Conservation (phyloP, 2,113 vertebrate genomes). For the Bufo bufo region DNA sequence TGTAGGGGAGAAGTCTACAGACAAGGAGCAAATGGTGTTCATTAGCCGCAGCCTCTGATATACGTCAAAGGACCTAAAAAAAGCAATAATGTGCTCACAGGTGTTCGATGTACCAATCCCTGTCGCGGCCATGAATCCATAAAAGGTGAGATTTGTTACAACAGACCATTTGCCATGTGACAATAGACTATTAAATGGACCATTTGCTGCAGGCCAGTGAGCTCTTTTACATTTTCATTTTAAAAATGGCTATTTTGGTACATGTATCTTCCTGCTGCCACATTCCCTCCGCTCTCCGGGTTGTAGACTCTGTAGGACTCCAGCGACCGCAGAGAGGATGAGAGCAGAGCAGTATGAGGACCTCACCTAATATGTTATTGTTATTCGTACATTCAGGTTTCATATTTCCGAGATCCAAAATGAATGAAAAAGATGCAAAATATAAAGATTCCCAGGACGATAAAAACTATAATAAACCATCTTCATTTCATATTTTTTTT, state of each 20-base stretch:
- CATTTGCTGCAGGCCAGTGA: slow-evolving; percentile 45
- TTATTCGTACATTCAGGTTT: too few relatives aligned
- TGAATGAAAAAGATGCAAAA: neutral
- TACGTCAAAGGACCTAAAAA: slow-evolving; percentile 1
- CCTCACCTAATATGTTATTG: neutral
- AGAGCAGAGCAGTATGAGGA: neutral
- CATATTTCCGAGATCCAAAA: neutral
- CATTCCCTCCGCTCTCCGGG: neutral
- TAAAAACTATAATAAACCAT: too few relatives aligned
- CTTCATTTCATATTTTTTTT: too few relatives aligned
- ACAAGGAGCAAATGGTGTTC: slow-evolving; percentile 38
- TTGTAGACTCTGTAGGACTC: neutral
- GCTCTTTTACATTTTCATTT: slow-evolving; percentile 44
- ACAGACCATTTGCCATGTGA: slow-evolving; percentile 52
- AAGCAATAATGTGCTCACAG: slow-evolving; percentile 49
- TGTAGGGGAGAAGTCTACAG: slow-evolving; percentile 1
- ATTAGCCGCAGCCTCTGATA: slow-evolving; percentile 47
- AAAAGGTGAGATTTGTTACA: slow-evolving; percentile 44
- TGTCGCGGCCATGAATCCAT: slow-evolving; percentile 44
- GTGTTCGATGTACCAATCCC: slow-evolving; percentile 22
- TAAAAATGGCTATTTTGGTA: slow-evolving; percentile 40
- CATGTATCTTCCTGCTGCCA: neutral
- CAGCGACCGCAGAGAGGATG: neutral
- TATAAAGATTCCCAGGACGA: neutral
- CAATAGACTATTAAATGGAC: slow-evolving; percentile 52